Conservation (phyloP, 2,888 invertebrate genomes). For the Maniola hyperantus region DNA sequence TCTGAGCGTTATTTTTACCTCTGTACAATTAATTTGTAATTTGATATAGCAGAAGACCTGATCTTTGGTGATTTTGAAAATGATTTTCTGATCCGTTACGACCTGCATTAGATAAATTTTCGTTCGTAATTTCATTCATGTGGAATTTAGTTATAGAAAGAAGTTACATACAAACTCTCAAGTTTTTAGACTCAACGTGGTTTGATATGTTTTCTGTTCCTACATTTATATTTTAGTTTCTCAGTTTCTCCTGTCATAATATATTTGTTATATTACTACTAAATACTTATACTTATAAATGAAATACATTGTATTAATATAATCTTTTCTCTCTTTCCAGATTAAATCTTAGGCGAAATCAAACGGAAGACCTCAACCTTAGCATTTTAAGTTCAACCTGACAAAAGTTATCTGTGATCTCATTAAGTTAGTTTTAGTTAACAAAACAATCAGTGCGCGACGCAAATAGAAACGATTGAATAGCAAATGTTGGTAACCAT, state of each 20-base stretch:
- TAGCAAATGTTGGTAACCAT: constrained; percentile 38
- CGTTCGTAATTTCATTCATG: no score
- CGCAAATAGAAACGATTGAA: constrained; percentile 41
- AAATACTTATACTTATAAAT: background rate
- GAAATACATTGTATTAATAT: constrained; percentile 34
- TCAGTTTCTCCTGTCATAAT: no score
- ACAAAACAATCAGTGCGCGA: constrained; percentile 55
- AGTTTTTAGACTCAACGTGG: no score
- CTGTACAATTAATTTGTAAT: no score
- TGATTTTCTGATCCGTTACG: background rate
- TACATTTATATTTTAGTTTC: no score
- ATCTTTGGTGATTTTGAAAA: background rate
- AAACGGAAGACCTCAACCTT: constrained; percentile 66
- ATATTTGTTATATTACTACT: no score
- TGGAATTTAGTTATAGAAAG: no score
- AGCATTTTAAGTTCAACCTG: constrained; percentile 73
- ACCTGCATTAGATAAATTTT: background rate
- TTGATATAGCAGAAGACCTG: no score
- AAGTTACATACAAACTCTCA: no score
- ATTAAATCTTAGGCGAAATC: constrained; percentile 62
- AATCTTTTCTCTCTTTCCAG: constrained; percentile 60
- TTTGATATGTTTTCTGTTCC: no score
- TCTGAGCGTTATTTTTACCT: no score
- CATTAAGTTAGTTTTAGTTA: constrained; percentile 60
- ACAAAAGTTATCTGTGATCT: constrained; percentile 80